Conservation (phyloP, 2,797 vertebrate genomes). For the Gambusia yucatana region DNA sequence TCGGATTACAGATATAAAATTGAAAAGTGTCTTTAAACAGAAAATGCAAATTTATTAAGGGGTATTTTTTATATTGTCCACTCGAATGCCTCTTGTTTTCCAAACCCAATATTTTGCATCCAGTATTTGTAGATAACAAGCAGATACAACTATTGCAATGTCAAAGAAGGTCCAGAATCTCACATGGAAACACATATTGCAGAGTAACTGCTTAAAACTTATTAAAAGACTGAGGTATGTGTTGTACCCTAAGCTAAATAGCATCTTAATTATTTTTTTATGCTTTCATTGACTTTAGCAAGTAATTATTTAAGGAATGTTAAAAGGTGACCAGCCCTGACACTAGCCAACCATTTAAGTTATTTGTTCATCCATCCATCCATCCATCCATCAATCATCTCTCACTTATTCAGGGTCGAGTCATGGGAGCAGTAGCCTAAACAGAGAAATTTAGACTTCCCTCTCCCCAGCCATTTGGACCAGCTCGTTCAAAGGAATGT, state of each 20-base stretch:
- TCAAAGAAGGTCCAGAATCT: background rate
- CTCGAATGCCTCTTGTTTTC: slow-evolving; percentile 23
- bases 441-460: no score
- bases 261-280: background rate
- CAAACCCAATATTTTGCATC: background rate
- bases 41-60: slow-evolving; percentile 17
- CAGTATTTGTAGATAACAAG: slow-evolving; percentile 20
- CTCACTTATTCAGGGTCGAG: no score
- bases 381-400: no score
- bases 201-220: background rate
- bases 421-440: no score
- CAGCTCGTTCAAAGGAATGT: no score
- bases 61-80: slow-evolving; percentile 17
- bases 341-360: background rate
- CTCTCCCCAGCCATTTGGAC: no score
- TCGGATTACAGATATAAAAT: slow-evolving; percentile 19
- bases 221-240: background rate
- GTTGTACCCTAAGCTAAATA: background rate
- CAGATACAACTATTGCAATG: background rate
- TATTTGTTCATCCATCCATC: background rate
- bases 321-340: background rate
- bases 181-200: background rate
- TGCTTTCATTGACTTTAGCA: background rate
- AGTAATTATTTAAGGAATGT: background rate
- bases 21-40: slow-evolving; percentile 23